Evolutionary conservation across 2,888 invertebrate genomes (phyloP).

Genomic region (Ligdia adustata): DNA sequence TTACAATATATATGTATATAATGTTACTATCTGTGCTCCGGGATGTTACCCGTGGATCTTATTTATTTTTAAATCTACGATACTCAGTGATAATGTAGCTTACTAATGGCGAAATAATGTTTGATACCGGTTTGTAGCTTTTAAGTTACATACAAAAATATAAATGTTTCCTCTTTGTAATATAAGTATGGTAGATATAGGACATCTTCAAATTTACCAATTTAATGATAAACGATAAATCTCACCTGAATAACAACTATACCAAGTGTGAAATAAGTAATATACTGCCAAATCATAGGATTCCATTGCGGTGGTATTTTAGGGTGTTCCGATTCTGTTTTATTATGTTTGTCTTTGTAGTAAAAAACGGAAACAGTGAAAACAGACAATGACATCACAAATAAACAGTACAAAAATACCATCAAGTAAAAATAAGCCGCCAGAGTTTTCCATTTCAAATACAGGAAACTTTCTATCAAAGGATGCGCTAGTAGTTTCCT

Average conservation of each 20-base stretch:
- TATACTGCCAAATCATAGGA: slow-evolving; percentile 3
- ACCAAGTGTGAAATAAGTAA: neutral
- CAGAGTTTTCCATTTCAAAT: slow-evolving; percentile 74
- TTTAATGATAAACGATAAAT: no score
- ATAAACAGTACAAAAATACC: slow-evolving; percentile 1
- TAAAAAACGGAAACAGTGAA: slow-evolving; percentile 10
- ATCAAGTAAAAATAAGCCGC: slow-evolving; percentile 3
- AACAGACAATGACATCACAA: neutral
- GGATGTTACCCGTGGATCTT: no score
- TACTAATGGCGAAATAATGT: no score
- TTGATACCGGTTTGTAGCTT: no score
- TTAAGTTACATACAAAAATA: no score
- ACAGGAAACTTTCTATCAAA: slow-evolving; percentile 76
- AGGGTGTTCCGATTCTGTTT: neutral
- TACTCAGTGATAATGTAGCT: no score
- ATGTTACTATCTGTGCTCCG: no score
- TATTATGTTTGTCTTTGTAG: slow-evolving; percentile 2
- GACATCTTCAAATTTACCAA: no score
- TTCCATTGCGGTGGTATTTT: neutral
- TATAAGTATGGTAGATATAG: no score
- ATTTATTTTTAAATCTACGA: no score
- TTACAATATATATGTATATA: no score
- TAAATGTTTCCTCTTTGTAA: no score
- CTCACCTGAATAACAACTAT: slow-evolving; percentile 11
- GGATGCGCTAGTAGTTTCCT: slow-evolving; percentile 75